phyloP scores from a whole-genome alignment of 2,797 vertebrate species.

The Danio albolineatus region DNA sequence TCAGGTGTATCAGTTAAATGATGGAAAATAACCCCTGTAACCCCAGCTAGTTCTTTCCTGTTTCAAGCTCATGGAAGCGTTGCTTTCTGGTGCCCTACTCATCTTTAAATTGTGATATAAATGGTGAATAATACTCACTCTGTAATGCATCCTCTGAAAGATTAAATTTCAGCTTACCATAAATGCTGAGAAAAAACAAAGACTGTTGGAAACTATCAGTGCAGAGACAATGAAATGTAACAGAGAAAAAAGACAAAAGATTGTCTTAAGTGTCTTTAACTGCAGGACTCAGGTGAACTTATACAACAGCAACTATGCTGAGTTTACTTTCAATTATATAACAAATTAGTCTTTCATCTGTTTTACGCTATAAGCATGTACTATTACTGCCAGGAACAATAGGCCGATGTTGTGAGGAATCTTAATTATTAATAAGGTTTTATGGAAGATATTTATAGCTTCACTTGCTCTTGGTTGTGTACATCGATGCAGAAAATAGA shows the following conservation, averaged over 20 bases:
- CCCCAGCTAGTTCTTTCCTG: constrained; percentile 22
- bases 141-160: constrained; percentile 22
- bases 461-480: background rate
- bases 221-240: constrained; percentile 19
- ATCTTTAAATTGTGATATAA: constrained; percentile 16
- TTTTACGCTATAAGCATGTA: background rate
- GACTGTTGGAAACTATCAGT: background rate
- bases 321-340: constrained; percentile 3
- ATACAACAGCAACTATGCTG: background rate
- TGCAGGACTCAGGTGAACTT: background rate
- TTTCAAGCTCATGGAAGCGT: background rate
- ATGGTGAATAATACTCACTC: constrained; percentile 28
- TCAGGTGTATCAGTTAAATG: constrained; percentile 15
- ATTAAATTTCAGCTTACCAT: constrained; percentile 18
- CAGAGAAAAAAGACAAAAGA: background rate
- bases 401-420: background rate
- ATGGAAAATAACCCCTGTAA: constrained; percentile 16
- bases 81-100: background rate
- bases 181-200: constrained; percentile 20
- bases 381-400: background rate
- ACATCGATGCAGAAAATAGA: background rate
- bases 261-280: no score
- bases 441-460: background rate
- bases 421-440: background rate
- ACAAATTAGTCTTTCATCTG: background rate